Evolutionary conservation across 30 jellyfish, hydroid and myxozoan species (phyloP).

Genomic region (Pseudorhiza aurosa): DNA sequence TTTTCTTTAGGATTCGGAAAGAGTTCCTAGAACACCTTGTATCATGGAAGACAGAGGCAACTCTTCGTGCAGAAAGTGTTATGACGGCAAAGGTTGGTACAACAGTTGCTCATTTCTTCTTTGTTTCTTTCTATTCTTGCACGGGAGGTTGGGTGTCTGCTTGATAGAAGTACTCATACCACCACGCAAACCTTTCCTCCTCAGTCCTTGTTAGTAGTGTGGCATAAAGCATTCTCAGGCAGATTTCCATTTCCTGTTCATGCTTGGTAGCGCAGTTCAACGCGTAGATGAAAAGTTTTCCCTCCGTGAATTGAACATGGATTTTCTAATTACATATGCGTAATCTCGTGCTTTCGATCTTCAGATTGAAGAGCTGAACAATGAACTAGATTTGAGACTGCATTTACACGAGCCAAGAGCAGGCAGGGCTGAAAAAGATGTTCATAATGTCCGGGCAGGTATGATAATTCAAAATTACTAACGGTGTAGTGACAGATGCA

Average conservation of each 20-base stretch:
- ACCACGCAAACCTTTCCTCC: too few relatives aligned
- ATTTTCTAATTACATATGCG: too few relatives aligned
- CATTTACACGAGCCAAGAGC: constrained; percentile 94
- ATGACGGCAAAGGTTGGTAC: constrained; percentile 69
- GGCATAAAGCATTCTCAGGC: too few relatives aligned
- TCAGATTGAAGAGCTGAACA: constrained; percentile 76
- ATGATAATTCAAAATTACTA: not conserved
- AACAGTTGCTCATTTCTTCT: too few relatives aligned
- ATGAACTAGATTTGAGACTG: constrained; percentile 81
- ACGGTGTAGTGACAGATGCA: too few relatives aligned
- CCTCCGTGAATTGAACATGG: too few relatives aligned
- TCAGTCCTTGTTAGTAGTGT: too few relatives aligned
- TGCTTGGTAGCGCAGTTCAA: too few relatives aligned
- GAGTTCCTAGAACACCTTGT: constrained; percentile 78
- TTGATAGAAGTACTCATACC: too few relatives aligned
- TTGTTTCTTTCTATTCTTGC: not conserved
- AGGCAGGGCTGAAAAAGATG: constrained; percentile 67
- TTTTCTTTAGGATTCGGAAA: constrained; percentile 44
- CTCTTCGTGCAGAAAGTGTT: constrained; percentile 50
- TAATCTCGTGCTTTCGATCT: not conserved
- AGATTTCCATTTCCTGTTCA: too few relatives aligned
- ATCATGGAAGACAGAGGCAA: constrained; percentile 65
- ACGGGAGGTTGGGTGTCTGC: too few relatives aligned
- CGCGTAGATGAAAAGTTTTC: too few relatives aligned
- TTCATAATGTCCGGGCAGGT: constrained; percentile 91